These are phyloP conservation scores for Porphyrio hochstetteri DNA, from an alignment of 2,113 vertebrate species.

Conservation along the genomic window DNA sequence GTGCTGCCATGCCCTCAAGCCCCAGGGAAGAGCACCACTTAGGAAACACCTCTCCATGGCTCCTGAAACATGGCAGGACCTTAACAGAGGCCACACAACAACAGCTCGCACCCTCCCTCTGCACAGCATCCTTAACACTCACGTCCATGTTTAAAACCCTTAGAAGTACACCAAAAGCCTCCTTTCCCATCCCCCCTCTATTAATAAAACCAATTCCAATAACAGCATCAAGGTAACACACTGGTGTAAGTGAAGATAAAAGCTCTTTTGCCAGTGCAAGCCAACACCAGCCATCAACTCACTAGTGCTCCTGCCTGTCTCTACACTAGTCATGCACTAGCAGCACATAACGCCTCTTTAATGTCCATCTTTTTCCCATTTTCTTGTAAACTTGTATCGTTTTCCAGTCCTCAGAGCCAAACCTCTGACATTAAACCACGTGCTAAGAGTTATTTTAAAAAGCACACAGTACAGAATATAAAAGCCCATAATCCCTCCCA, in stretches of 20 bases:
- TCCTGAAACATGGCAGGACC: background rate
- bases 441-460: background rate
- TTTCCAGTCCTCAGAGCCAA: background rate
- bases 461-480: too few species aligned
- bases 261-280: background rate
- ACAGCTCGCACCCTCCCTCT: background rate
- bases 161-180: background rate
- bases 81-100: accelerated
- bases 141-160: background rate
- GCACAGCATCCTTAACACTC: too few species aligned
- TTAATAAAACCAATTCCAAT: background rate
- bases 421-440: background rate
- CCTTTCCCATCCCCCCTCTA: background rate
- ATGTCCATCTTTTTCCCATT: background rate
- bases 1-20: background rate
- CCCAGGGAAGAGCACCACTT: background rate
- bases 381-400: too few species aligned
- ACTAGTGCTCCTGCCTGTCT: background rate
- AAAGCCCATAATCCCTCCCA: background rate
- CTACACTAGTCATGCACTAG: background rate
- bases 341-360: accelerated
- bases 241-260: background rate
- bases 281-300: background rate
- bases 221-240: background rate
- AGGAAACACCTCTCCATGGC: background rate